Percentiles rank a stretch among this genome's conserved stretches.
Evolutionary conservation across 2,113 vertebrate genomes (phyloP).

Genomic region (Zosterops hypoxanthus): DNA sequence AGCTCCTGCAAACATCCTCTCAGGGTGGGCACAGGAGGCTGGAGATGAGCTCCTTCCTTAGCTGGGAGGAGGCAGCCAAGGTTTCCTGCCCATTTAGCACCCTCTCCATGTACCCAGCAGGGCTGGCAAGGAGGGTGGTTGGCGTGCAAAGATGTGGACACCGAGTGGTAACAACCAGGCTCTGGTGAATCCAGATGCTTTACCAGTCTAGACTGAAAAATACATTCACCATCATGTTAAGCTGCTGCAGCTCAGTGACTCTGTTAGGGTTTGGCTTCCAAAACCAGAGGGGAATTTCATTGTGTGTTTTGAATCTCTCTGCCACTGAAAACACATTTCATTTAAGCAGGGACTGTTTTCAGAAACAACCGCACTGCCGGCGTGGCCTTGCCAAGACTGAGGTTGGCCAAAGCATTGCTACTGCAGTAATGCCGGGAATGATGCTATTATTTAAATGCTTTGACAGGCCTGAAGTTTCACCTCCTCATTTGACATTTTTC

Average conservation of each 20-base stretch:
- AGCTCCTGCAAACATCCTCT: accelerated
- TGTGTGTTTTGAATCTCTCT: background rate
- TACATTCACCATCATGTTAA: background rate
- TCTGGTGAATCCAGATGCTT: background rate
- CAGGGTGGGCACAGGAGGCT: background rate
- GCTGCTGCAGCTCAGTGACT: background rate
- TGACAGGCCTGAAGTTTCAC: background rate
- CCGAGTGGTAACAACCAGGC: background rate
- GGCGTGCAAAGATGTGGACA: background rate
- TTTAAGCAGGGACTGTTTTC: background rate
- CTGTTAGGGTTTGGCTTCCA: background rate
- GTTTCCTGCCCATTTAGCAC: accelerated
- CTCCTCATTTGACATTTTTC: background rate
- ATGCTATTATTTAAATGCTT: background rate
- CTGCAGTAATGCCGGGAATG: background rate
- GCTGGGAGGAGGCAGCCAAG: background rate
- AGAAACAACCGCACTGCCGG: background rate
- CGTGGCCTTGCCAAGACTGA: background rate
- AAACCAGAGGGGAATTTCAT: background rate
- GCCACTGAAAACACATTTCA: background rate
- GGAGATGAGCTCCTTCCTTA: background rate
- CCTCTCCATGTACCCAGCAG: background rate
- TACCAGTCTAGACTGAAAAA: background rate
- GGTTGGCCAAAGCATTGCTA: background rate
- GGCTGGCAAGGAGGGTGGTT: background rate